These are phyloP conservation scores for Sorex araneus DNA, from an alignment of 2,113 vertebrate genomes.

Conservation along the genomic window DNA sequence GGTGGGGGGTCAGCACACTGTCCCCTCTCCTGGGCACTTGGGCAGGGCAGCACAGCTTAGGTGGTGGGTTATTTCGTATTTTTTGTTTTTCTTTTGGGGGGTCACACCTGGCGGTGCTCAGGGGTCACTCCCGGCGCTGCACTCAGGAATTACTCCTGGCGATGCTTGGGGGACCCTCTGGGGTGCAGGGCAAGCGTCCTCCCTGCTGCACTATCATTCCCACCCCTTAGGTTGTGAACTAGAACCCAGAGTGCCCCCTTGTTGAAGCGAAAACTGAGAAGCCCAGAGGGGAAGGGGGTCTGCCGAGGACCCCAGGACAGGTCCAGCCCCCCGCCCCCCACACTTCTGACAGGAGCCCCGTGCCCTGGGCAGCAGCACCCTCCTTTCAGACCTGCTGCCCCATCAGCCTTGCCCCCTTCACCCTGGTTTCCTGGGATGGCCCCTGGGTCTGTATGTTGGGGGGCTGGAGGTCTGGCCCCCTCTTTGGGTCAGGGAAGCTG, in stretches of 20 bases:
- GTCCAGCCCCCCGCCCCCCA: background rate
- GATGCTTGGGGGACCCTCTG: too few species aligned
- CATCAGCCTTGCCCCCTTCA: background rate
- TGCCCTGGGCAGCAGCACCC: background rate
- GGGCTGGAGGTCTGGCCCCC: constrained; percentile 46
- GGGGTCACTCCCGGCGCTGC: too few species aligned
- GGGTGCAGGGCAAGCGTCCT: too few species aligned
- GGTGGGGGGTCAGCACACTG: too few species aligned
- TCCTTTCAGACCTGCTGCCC: background rate
- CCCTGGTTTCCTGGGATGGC: background rate
- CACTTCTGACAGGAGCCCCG: background rate
- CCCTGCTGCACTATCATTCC: background rate
- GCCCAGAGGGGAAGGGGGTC: constrained; percentile 58
- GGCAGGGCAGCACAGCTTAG: background rate
- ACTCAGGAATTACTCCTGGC: too few species aligned
- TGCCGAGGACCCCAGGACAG: constrained; percentile 50
- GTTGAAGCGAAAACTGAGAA: constrained; percentile 62
- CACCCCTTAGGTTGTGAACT: background rate
- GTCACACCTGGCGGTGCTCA: too few species aligned
- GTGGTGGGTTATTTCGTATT: too few species aligned
- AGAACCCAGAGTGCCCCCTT: background rate
- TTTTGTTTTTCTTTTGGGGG: too few species aligned
- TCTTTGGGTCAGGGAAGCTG: constrained; percentile 80
- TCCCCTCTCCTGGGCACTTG: background rate
- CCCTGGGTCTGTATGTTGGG: constrained; percentile 7